Base-by-base conservation (phyloP, 2,888 invertebrate species). In the Ectemnius continuus region DNA sequence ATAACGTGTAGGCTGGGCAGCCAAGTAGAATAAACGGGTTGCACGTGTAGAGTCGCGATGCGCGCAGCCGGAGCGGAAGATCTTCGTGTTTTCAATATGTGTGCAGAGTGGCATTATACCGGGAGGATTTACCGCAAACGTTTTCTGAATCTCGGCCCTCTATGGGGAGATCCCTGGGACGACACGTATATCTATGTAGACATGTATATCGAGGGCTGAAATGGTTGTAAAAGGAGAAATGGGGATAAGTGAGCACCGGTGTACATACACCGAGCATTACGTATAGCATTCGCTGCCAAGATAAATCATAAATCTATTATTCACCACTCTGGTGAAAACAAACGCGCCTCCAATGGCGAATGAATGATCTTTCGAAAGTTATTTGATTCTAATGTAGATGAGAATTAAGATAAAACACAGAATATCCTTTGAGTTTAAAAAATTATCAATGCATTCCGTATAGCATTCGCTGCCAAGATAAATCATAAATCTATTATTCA, bases 241-340 rank as follows among this genome's bases (percentile, higher is more conserved):
- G 45, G 65, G 45, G 20, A 56, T 36, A 60, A 26, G 52, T 20
- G 14, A 62, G 16, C 47, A 57, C 46, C 23, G 16, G 16, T 36
- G 57, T 20, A 57, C 16, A 8, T n/a, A 48, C 62, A 46, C 57
- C 47, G 56, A 48, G 57, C 61, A 67, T 58, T 60, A 23, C 58
- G 47, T 57, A 48, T 68, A 60, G 70, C 57, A 64, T 67, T 65
- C 61, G 36, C 56, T 64, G 60, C 63, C 62, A 61, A 68, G 67
- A 75, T 70, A 61, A 59, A 66, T 74, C 28, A 46, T 60, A 66
- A 78, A 78, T 71, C 59, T 59, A 62, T 59, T 64, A 62, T 68
- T 48, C 48, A 58, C 52, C 52, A 18, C 18, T 6, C 1, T 13
- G 52, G 61, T 2, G 11, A 60, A 78, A 65, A 65, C n/a, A 62